phyloP scores from a whole-genome alignment of 2,888 invertebrate genomes.

The Furcula furcula region DNA sequence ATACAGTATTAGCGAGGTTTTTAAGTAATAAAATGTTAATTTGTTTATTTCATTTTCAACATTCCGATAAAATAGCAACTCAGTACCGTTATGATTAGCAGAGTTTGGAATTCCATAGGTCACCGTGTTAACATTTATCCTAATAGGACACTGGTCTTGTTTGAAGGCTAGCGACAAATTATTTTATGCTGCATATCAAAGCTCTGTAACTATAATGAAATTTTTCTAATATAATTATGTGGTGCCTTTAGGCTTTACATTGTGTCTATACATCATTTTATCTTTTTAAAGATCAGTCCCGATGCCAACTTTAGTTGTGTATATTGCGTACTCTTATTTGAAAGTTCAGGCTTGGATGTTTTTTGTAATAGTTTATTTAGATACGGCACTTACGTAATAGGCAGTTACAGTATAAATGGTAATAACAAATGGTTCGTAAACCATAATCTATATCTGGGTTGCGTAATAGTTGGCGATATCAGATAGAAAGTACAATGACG shows the following conservation, averaged over 20 bases:
- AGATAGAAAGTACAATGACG: conserved; percentile 69
- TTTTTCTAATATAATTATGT: too few relatives aligned
- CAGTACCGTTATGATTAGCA: conserved; percentile 41
- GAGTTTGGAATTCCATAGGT: conserved; percentile 37
- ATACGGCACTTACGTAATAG: conserved; percentile 42
- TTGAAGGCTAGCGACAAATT: conserved; percentile 38
- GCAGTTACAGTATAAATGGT: conserved; percentile 36
- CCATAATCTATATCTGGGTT: conserved; percentile 52
- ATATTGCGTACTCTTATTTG: conserved; percentile 28
- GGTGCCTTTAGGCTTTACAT: too few relatives aligned
- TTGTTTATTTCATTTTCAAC: conserved; percentile 29
- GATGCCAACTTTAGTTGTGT: too few relatives aligned
- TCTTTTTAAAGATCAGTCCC: too few relatives aligned
- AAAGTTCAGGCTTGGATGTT: conserved; percentile 36
- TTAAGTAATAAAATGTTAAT: conserved; percentile 6
- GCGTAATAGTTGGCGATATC: conserved; percentile 61
- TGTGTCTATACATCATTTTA: too few relatives aligned
- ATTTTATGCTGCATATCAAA: not conserved
- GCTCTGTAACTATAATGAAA: too few relatives aligned
- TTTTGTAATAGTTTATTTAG: conserved; percentile 37
- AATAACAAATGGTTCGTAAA: conserved; percentile 42
- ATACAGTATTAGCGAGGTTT: conserved; percentile 6
- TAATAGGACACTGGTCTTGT: conserved; percentile 35
- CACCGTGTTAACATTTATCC: conserved; percentile 27
- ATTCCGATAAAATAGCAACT: conserved; percentile 16